A percentile compares a stretch with the other conserved stretches of the same genome.
Conservation (phyloP, 2,888 invertebrate genomes). For the Odiellus spinosus region DNA sequence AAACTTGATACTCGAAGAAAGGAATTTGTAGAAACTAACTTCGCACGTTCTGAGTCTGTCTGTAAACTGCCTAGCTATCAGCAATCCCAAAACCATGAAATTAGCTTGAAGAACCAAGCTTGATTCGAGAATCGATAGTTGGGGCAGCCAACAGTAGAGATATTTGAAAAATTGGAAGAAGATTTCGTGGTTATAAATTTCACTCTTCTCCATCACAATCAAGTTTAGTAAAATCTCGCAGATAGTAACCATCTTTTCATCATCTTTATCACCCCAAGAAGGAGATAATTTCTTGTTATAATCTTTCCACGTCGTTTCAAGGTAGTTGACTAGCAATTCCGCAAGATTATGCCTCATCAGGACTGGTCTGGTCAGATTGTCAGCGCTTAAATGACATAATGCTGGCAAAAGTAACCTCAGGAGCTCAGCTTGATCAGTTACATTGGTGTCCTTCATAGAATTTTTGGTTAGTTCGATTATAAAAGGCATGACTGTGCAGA, state of each 20-base stretch:
- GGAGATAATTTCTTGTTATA: conserved; percentile 15
- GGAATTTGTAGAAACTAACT: conserved; percentile 60
- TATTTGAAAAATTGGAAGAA: conserved; percentile 69
- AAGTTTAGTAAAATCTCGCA: conserved; percentile 87
- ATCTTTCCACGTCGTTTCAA: conserved; percentile 22
- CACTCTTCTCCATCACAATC: conserved; percentile 66
- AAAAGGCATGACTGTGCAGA: conserved; percentile 60
- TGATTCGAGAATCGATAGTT: conserved; percentile 37
- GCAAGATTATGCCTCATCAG: conserved; percentile 41
- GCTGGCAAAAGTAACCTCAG: conserved; percentile 71
- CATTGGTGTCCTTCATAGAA: conserved; percentile 37
- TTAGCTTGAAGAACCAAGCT: conserved; percentile 69
- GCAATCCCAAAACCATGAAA: conserved; percentile 60
- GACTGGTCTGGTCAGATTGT: conserved; percentile 68
- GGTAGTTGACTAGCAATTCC: conserved; percentile 24
- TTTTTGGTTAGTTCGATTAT: conserved; percentile 61
- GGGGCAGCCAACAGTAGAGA: conserved; percentile 66
- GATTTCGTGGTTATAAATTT: conserved; percentile 57
- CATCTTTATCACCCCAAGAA: conserved; percentile 5
- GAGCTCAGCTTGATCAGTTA: conserved; percentile 56
- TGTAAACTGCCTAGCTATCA: conserved; percentile 65
- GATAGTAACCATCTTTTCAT: conserved; percentile 50
- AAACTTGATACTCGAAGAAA: conserved; percentile 73
- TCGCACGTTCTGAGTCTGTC: conserved; percentile 41
- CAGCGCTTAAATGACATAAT: conserved; percentile 75